Base-by-base conservation (phyloP, 2,113 vertebrate species). In the Xiphophorus maculatus region DNA sequence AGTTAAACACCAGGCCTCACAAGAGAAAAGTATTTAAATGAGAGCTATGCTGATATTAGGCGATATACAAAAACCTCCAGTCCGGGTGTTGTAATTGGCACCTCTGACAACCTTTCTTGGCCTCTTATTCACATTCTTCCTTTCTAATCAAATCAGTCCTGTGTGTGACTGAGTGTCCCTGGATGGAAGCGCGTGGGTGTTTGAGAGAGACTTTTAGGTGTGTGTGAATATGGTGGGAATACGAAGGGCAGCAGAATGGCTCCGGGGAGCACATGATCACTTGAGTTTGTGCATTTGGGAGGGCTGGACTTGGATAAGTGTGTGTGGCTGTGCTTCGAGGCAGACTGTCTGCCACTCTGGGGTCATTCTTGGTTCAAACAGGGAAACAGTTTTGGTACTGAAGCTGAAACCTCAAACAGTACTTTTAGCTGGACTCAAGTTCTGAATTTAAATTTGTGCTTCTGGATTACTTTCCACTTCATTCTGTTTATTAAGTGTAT, bases 281-380 rank as follows among this genome's bases (percentile, higher is more conserved):
- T 69, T 44, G 72, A 29, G 80, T 71, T 70, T 77, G 69, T 68
- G 42, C 28, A 33, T 78, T 54, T 63, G 61, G 54, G 42, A 30
- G 65, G 40, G 61, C 3, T 58, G 62, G 48, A 58, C 44, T 61
- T 29, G 61, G 48, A 80, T 68, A 73, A 51, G 74, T 74, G 74
- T 33, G 35, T 77, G 72, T 58, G 81, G 80, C 78, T 29, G 33
- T 63, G 76, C 76, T 80, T 79, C 71, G 79, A 79, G 80, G 71
- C 30, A 58, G 63, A 69, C 69, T 42, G 82, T 74, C 85, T 84
- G 73, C 80, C 77, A 81, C 32, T 48, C 69, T 25, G 3, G 51
- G 79, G 85, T 90, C 84, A 68, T 30, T 78, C 65, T 37, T 64
- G 80, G 88, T 89, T 85, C 70, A 78, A 51, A 42, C 63, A 82